Conservation (phyloP, 1,140 invertebrate genomes). For the Sinella curviseta region DNA sequence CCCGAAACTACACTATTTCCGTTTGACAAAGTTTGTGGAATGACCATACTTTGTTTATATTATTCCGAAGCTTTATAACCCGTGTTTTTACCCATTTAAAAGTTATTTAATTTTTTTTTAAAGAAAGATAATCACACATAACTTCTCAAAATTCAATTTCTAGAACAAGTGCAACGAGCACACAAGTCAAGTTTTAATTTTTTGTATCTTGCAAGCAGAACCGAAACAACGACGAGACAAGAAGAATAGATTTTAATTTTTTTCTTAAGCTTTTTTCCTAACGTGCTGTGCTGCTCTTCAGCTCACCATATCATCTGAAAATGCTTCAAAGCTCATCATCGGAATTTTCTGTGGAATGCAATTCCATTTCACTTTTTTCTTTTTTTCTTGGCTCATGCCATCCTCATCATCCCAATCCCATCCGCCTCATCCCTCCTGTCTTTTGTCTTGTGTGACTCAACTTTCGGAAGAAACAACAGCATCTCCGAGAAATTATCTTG, state of each 20-base stretch:
- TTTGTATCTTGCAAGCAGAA: too few species aligned
- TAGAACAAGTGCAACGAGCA: too few species aligned
- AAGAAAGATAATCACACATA: too few species aligned
- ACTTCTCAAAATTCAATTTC: too few species aligned
- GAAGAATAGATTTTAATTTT: too few species aligned
- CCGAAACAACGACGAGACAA: too few species aligned
- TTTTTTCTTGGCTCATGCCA: background rate
- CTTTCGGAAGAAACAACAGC: background rate
- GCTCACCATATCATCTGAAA: background rate
- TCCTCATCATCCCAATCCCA: background rate
- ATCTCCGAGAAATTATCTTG: background rate
- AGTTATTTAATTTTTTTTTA: too few species aligned
- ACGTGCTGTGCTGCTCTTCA: background rate
- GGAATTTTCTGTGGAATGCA: background rate
- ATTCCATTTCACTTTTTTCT: slow-evolving; percentile 20
- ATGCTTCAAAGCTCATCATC: background rate
- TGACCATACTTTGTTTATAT: background rate
- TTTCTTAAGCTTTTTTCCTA: background rate
- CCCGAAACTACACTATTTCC: background rate
- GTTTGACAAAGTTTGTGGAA: background rate
- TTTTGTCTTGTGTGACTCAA: background rate
- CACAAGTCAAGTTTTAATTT: too few species aligned
- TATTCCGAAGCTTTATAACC: background rate
- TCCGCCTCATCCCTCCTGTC: background rate
- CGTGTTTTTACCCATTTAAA: background rate